These are phyloP conservation scores for Ammodytes dubius DNA, from an alignment of 2,113 vertebrate species.

Conservation along the genomic window DNA sequence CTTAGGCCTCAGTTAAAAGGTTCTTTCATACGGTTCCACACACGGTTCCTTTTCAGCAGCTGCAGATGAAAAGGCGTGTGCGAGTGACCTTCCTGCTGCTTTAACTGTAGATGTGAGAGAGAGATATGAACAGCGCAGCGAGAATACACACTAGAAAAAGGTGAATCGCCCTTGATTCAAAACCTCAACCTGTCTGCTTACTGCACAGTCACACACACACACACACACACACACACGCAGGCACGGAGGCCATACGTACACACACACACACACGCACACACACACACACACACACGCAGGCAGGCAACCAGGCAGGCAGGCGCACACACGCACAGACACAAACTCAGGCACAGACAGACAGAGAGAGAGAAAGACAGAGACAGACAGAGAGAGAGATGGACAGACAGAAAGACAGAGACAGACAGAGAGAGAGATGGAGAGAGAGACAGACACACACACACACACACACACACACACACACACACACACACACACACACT, in stretches of 20 bases:
- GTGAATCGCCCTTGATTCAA: slow-evolving; percentile 46
- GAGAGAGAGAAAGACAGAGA: no score
- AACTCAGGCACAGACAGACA: no score
- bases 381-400: no score
- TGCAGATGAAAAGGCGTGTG: slow-evolving; percentile 18
- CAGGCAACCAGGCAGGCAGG: no score
- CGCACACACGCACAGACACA: no score
- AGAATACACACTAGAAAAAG: slow-evolving; percentile 9
- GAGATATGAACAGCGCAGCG: background rate
- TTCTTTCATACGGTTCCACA: slow-evolving; percentile 22
- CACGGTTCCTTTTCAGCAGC: slow-evolving; percentile 31
- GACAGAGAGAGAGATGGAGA: no score
- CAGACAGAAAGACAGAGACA: no score
- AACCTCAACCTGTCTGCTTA: slow-evolving; percentile 25
- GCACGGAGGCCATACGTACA: no score
- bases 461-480: no score
- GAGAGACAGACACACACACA: background rate
- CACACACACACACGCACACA: background rate
- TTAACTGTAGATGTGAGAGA: slow-evolving; percentile 36
- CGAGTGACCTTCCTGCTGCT: slow-evolving; percentile 43
- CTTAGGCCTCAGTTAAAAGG: background rate
- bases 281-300: background rate
- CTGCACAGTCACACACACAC: slow-evolving; percentile 1
- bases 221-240: no score
- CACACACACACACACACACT: slow-evolving; percentile 1